phyloP scores from a whole-genome alignment of 1,140 invertebrate genomes.

The Colletes gigas region DNA sequence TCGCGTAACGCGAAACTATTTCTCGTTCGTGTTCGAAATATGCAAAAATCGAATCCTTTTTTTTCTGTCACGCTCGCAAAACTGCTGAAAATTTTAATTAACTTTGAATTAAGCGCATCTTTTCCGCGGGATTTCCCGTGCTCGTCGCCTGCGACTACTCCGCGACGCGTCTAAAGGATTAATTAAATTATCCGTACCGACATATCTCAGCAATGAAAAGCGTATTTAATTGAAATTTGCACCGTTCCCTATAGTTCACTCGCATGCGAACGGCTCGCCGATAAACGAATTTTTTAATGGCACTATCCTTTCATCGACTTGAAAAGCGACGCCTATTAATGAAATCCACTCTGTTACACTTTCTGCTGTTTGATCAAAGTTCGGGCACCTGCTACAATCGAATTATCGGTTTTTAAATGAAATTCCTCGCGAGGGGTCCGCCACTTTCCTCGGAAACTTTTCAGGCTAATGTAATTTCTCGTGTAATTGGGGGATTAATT shows the following conservation, averaged over 20 bases:
- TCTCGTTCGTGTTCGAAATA: no score
- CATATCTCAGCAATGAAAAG: not conserved
- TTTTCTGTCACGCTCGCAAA: no score
- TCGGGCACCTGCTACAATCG: conserved; percentile 28
- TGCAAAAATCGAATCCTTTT: no score
- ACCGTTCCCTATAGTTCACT: no score
- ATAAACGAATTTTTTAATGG: not conserved
- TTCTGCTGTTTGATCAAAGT: conserved; percentile 35
- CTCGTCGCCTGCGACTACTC: no score
- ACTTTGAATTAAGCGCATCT: not conserved
- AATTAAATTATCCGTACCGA: conserved; percentile 26
- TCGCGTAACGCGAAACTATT: no score
- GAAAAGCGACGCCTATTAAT: conserved; percentile 21
- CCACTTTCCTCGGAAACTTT: conserved; percentile 43
- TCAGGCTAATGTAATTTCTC: conserved; percentile 37
- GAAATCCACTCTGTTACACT: conserved; percentile 19
- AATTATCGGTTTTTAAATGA: conserved; percentile 56
- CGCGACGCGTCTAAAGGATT: conserved; percentile 1
- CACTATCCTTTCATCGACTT: not conserved
- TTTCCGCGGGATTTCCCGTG: not conserved
- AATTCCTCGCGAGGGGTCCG: conserved; percentile 36
- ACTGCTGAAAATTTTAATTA: no score
- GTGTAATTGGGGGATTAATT: conserved; percentile 42
- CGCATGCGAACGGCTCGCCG: not conserved
- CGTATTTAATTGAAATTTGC: conserved; percentile 38